Evolutionary conservation across 1,140 invertebrate species (phyloP), one percentile per base, ranked within the genome.

Genomic region (Anoplophora glabripennis): DNA sequence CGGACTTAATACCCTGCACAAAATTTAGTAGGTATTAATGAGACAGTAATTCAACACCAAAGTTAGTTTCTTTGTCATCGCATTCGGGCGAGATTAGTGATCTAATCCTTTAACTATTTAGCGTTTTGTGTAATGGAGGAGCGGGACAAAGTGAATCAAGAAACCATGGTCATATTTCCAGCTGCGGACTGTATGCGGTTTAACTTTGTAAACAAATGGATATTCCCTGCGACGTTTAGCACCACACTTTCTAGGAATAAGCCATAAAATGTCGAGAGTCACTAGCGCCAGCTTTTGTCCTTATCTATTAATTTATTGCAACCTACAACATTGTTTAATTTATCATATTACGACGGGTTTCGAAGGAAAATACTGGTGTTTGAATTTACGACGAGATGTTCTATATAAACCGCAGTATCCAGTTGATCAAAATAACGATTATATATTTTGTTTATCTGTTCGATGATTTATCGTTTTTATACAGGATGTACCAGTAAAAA

Each of bases 221-320:
- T 71, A 71, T 71, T 69, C 64, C 57, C 60, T 58, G 64, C 58
- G 69, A 71, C 69, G 61, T 71, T 67, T 71, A 69, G 65, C 67
- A 57, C 66, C 64, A 53, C 54, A 46, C 62, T 63, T 53, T 61
- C 57, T 57, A 40, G 59, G 59, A 62, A 68, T 70, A 70, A 70
- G 62, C 68, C 55, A 66, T 70, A 70, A 70, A 28, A 28, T 28
- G 21, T 28, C 21, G 21, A 28, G 21, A 28, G 21, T 28, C 21
- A 28, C 21, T 28, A 28, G 21, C 21, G 21, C 21, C 21, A 28
- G 21, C 21, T 28, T 28, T 28, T 28, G 21, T 28, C 21, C 21
- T 28, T 28, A 28, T 28, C 21, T 28, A 28, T 28, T 28, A 28
- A 28, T 28, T 28, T 28, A 28, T 28, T 28, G 21, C 21, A 28